Evolutionary conservation across 2,888 invertebrate species (phyloP).

Genomic region (Drosophila pullipes): DNA sequence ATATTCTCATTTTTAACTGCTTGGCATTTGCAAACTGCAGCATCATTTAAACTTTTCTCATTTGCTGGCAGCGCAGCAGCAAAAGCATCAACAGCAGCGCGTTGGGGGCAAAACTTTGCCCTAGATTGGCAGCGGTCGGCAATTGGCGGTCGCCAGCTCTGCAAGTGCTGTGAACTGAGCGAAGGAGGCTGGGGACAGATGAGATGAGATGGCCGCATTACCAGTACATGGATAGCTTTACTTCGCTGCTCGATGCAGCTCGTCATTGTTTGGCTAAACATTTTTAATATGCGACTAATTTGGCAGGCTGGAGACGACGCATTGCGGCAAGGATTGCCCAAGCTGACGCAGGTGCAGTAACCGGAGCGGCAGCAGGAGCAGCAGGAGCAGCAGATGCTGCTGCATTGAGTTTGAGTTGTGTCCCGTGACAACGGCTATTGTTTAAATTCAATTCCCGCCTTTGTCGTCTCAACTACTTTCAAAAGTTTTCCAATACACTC

Average conservation of each 20-base stretch:
- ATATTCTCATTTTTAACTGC: conserved; percentile 78
- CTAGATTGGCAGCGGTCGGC: conserved; percentile 53
- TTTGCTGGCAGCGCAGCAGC: conserved; percentile 62
- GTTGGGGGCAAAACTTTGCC: conserved; percentile 58
- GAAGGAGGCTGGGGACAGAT: not conserved
- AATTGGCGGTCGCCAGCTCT: not conserved
- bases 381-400: not conserved
- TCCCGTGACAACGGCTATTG: conserved; percentile 73
- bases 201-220: conserved; percentile 10
- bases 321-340: conserved; percentile 61
- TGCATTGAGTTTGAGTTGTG: conserved; percentile 41
- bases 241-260: conserved; percentile 30
- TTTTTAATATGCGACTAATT: conserved; percentile 82
- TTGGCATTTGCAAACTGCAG: conserved; percentile 81
- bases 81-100: conserved; percentile 30
- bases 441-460: conserved; percentile 78
- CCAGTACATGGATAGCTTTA: conserved; percentile 6
- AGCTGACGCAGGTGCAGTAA: conserved; percentile 14
- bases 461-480: conserved; percentile 80
- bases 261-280: conserved; percentile 76
- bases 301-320: conserved; percentile 65
- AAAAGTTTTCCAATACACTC: conserved; percentile 55
- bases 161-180: not conserved
- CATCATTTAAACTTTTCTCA: conserved; percentile 82
- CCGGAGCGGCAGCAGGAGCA: not conserved